phyloP scores from a whole-genome alignment of 2,113 vertebrate species.

The Danionella cerebrum region DNA sequence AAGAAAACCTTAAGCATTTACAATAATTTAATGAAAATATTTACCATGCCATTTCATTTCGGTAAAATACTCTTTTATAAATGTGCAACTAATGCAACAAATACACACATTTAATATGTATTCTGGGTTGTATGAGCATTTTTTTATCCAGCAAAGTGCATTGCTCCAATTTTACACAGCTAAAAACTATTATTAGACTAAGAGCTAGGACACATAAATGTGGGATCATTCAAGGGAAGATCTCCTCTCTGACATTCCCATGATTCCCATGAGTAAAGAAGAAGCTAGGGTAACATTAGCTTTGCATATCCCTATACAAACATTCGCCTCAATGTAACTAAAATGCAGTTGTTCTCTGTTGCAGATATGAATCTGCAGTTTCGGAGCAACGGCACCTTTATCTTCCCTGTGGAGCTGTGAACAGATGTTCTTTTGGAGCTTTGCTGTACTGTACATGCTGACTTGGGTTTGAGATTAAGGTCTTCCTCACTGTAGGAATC shows the following conservation, averaged over 20 bases:
- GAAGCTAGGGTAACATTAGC: no score
- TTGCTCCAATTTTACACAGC: not conserved
- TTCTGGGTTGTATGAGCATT: no score
- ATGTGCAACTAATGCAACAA: no score
- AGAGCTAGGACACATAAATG: constrained; percentile 1
- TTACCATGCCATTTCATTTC: no score
- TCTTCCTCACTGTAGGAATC: not conserved
- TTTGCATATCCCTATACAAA: no score
- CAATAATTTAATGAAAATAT: no score
- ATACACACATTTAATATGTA: not conserved
- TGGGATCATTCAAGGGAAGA: not conserved
- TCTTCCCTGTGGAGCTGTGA: not conserved
- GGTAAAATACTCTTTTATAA: no score
- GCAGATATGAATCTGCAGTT: not conserved
- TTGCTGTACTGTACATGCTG: not conserved
- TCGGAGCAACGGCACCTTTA: not conserved
- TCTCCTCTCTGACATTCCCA: not conserved
- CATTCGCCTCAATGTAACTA: not conserved
- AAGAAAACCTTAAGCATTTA: not conserved
- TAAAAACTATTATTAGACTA: not conserved
- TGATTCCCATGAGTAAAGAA: not conserved
- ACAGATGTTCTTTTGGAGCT: constrained; percentile 3
- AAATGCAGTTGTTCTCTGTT: not conserved
- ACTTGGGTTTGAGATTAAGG: constrained; percentile 12
- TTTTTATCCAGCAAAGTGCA: not conserved